Evolutionary conservation across 2,113 vertebrate genomes (phyloP).

Genomic region (Lota lota): DNA sequence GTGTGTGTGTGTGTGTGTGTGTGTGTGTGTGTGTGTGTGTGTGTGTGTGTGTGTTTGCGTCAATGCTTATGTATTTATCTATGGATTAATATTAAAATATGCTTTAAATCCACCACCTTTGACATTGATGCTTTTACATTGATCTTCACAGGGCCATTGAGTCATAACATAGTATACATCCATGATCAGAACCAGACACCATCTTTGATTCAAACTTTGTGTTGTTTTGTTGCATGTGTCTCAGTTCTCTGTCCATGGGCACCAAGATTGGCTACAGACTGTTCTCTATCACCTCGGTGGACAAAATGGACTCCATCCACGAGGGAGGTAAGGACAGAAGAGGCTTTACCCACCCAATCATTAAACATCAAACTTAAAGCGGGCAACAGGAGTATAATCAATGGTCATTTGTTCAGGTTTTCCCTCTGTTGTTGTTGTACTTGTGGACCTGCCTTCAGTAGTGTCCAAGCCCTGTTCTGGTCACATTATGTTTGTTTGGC

Average conservation of each 20-base stretch:
- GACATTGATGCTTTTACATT: too few relatives aligned
- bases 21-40: neutral
- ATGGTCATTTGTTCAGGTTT: too few relatives aligned
- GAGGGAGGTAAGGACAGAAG: constrained; percentile 82
- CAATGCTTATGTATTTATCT: neutral
- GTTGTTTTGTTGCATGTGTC: neutral
- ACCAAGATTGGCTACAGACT: constrained; percentile 88
- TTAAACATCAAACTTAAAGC: too few relatives aligned
- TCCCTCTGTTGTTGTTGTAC: too few relatives aligned
- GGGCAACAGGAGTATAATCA: too few relatives aligned
- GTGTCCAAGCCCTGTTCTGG: neutral
- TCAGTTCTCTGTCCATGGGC: constrained; percentile 89
- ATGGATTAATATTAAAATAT: too few relatives aligned
- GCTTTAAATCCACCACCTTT: neutral
- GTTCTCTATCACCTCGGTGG: constrained; percentile 91
- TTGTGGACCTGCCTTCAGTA: too few relatives aligned
- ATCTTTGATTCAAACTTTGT: too few relatives aligned
- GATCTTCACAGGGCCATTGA: too few relatives aligned
- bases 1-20: constrained; percentile 1
- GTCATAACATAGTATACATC: too few relatives aligned
- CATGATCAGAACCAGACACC: too few relatives aligned
- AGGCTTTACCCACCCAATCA: neutral
- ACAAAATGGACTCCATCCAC: constrained; percentile 90
- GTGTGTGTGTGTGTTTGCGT: neutral
- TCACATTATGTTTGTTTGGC: constrained; percentile 1